Percentiles rank a stretch among this genome's conserved stretches.
Evolutionary conservation across 2,888 invertebrate genomes (phyloP).

Genomic region (Polymixis flavicincta): DNA sequence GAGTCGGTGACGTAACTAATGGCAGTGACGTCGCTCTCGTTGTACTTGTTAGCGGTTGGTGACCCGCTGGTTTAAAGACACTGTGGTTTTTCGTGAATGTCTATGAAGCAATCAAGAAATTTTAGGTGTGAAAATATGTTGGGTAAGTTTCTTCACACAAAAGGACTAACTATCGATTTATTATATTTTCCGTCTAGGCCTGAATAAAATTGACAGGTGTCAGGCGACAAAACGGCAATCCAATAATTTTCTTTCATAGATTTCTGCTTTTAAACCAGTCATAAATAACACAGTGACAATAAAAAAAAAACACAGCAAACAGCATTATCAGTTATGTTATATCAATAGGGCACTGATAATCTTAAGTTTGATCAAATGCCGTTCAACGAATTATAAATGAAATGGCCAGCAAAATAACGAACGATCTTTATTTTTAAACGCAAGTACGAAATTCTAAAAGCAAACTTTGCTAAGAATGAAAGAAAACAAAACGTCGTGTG

Average conservation of each 20-base stretch:
- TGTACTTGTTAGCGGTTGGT: slow-evolving; percentile 39
- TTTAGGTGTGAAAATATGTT: background rate
- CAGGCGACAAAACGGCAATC: background rate
- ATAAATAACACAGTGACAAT: no score
- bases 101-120: background rate
- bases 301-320: no score
- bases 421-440: slow-evolving; percentile 4
- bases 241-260: background rate
- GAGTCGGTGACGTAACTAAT: slow-evolving; percentile 58
- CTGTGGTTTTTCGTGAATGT: background rate
- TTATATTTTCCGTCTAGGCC: background rate
- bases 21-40: slow-evolving; percentile 37
- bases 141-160: background rate
- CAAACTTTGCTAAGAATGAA: slow-evolving; percentile 10
- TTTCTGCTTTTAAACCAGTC: no score
- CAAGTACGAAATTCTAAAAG: background rate
- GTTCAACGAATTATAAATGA: background rate
- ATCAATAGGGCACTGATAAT: background rate
- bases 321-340: background rate
- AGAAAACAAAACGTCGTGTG: slow-evolving; percentile 6
- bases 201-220: background rate
- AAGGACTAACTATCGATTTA: background rate
- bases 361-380: background rate
- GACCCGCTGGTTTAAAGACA: background rate
- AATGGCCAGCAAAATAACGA: background rate